Percentiles rank a stretch among this genome's conserved stretches.
Conservation (phyloP, 2,113 vertebrate species). For the Dipodomys stephensi region DNA sequence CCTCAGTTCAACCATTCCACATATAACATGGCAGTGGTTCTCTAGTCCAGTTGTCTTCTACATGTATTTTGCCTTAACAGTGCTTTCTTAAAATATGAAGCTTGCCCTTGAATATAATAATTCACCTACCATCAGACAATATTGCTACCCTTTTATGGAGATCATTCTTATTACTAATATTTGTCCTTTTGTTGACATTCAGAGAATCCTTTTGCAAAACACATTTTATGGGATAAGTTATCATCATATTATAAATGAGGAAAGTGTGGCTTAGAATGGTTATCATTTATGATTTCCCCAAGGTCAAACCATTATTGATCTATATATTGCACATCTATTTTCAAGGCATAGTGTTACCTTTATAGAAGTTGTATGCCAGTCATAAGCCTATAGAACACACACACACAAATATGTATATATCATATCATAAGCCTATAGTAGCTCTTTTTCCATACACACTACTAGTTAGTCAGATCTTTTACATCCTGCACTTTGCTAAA, state of each 20-base stretch:
- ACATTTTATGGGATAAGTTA: not conserved
- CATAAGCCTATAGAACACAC: not conserved
- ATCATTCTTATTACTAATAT: conserved; percentile 9
- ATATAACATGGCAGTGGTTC: not conserved
- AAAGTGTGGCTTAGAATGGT: not conserved
- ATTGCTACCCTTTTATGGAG: conserved; percentile 15
- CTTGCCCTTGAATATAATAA: not conserved
- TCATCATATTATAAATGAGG: not conserved
- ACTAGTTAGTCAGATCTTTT: not conserved
- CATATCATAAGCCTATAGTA: not conserved
- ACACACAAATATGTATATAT: not conserved
- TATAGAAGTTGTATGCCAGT: not conserved
- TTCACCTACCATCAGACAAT: not conserved
- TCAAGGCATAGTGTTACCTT: not conserved
- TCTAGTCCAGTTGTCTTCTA: not conserved
- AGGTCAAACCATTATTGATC: not conserved
- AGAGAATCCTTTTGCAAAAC: conserved; percentile 19
- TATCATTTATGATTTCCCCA: conserved; percentile 23
- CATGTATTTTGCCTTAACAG: not conserved
- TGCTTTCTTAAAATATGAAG: not conserved
- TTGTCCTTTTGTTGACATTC: conserved; percentile 42
- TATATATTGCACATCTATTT: conserved; percentile 1
- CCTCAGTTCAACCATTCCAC: not conserved
- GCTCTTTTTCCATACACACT: not conserved
- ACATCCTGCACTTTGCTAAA: not conserved